A percentile compares a stretch with the other conserved stretches of the same genome.
Conservation (phyloP, 2,113 vertebrate species). For the Mellivora capensis region DNA sequence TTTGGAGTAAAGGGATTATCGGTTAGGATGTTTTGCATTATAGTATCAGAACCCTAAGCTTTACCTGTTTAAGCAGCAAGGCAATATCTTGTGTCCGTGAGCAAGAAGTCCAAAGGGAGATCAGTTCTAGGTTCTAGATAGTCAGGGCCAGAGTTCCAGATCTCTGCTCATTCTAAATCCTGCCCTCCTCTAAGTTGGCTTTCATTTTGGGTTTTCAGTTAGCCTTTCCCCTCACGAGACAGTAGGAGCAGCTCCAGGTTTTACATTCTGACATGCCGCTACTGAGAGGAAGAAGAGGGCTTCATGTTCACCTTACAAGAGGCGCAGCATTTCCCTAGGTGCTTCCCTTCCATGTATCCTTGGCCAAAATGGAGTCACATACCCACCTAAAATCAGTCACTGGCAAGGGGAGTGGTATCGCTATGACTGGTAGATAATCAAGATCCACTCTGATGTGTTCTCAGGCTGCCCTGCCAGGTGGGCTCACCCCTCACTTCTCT, state of each 20-base stretch:
- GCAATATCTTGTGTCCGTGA: not conserved
- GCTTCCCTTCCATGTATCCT: not conserved
- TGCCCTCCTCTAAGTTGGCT: not conserved
- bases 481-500: not conserved
- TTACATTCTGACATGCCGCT: not conserved
- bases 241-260: not conserved
- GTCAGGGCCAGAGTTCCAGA: not conserved
- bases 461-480: not conserved
- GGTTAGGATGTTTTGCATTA: not conserved
- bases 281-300: not conserved
- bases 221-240: not conserved
- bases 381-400: not conserved
- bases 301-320: not conserved
- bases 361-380: not conserved
- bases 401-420: not conserved
- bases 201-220: not conserved
- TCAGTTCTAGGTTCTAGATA: not conserved
- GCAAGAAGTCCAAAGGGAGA: not conserved
- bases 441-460: not conserved
- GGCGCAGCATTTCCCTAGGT: not conserved
- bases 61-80: conserved; percentile 5
- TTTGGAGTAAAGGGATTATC: not conserved
- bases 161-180: not conserved
- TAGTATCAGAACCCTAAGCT: not conserved
- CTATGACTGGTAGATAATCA: not conserved